phyloP scores from a whole-genome alignment of 2,888 invertebrate species.

The Eudasyphora cyanicolor region DNA sequence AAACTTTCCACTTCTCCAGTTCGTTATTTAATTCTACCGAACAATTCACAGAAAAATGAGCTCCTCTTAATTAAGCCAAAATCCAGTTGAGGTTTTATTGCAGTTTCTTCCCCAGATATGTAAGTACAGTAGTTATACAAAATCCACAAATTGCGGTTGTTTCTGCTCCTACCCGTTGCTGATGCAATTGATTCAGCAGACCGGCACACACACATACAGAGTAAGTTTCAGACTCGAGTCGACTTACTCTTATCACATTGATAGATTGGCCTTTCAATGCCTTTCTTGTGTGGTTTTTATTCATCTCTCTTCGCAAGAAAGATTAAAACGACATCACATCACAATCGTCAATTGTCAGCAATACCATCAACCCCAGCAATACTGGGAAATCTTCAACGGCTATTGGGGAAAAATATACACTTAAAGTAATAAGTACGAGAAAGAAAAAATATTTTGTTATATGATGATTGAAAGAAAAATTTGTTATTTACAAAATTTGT shows the following conservation, averaged over 20 bases:
- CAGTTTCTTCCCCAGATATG: no score
- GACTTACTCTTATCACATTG: not conserved
- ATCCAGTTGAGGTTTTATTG: no score
- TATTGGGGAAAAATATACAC: no score
- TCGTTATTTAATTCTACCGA: no score
- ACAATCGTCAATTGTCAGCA: not conserved
- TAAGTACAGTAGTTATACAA: not conserved
- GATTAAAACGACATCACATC: constrained; percentile 15
- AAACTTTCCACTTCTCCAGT: no score
- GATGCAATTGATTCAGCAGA: not conserved
- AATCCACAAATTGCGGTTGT: not conserved
- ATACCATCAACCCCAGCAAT: not conserved
- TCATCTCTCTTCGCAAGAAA: constrained; percentile 1
- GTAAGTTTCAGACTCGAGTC: not conserved
- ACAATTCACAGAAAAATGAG: no score
- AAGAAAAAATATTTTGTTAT: no score
- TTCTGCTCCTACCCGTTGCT: not conserved
- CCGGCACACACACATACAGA: no score
- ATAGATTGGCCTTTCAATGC: not conserved
- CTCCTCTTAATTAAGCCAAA: no score
- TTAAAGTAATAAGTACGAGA: no score
- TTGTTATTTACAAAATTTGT: no score
- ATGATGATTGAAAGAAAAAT: no score
- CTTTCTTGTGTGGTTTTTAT: not conserved
- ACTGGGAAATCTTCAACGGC: not conserved